phyloP scores from a whole-genome alignment of 1,140 invertebrate genomes.

The Meloidogyne floridensis region DNA sequence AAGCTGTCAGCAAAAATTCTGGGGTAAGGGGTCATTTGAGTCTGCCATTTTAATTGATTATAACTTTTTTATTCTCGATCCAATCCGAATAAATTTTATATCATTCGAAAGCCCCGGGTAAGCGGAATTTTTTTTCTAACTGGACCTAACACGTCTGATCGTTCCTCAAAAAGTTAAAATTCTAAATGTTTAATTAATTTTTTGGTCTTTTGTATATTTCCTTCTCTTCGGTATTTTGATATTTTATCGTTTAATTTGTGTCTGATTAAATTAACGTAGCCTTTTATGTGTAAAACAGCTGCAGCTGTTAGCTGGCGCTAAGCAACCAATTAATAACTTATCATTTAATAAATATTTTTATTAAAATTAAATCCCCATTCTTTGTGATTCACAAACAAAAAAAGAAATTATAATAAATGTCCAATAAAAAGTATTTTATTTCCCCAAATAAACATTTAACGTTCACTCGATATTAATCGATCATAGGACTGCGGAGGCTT shows the following conservation, averaged over 20 bases:
- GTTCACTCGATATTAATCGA: background rate
- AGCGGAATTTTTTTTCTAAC: background rate
- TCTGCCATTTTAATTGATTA: no score
- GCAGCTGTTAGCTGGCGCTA: background rate
- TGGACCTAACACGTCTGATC: no score
- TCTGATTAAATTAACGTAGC: no score
- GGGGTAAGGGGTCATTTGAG: no score
- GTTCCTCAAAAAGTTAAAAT: background rate
- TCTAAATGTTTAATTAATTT: background rate
- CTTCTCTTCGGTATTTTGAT: background rate
- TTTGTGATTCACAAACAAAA: background rate
- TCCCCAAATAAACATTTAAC: background rate
- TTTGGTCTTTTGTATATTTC: background rate
- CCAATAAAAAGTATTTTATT: no score
- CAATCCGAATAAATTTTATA: no score
- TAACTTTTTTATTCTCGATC: no score
- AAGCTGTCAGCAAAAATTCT: no score
- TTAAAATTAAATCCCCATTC: background rate
- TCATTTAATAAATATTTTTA: background rate
- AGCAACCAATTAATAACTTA: slow-evolving; percentile 2
- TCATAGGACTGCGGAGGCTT: background rate
- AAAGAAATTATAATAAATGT: background rate
- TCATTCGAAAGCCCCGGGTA: no score
- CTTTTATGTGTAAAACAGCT: background rate
- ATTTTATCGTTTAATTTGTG: background rate